These are phyloP conservation scores for Strix uralensis DNA, from an alignment of 2,113 vertebrate species.

Conservation along the genomic window DNA sequence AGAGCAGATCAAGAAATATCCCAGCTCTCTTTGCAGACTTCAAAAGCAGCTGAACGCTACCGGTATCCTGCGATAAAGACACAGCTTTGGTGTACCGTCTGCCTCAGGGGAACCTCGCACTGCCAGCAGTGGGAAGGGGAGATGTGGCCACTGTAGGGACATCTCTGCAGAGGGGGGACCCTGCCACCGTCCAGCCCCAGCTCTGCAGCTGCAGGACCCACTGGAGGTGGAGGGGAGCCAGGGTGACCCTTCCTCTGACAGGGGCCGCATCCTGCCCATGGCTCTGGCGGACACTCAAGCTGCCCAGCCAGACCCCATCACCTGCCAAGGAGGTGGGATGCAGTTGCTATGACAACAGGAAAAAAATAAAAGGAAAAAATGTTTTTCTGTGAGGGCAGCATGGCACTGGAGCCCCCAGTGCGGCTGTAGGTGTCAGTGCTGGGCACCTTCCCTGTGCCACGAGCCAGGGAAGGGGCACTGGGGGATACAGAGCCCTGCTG, in stretches of 20 bases:
- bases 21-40: slow-evolving; percentile 47
- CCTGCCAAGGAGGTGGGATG: background rate
- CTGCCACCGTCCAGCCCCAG: background rate
- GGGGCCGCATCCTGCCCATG: accelerated
- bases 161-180: too few relatives aligned
- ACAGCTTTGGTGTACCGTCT: background rate
- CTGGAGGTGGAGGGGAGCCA: background rate
- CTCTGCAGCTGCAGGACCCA: accelerated
- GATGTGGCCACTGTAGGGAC: accelerated
- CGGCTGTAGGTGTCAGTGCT: accelerated
- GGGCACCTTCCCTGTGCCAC: accelerated
- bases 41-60: slow-evolving; percentile 38
- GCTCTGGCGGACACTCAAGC: accelerated
- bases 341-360: background rate
- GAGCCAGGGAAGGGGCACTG: background rate
- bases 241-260: accelerated
- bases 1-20: slow-evolving; percentile 62
- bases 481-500: background rate
- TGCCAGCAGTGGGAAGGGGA: accelerated
- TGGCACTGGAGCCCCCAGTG: accelerated
- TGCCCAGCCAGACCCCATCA: background rate
- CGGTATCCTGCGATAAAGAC: slow-evolving; percentile 30
- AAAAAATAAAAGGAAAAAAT: background rate
- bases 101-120: background rate
- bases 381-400: accelerated